A percentile compares a stretch with the other conserved stretches of the same genome.
Conservation (phyloP, 2,888 invertebrate species). For the Acholoe squamosa region DNA sequence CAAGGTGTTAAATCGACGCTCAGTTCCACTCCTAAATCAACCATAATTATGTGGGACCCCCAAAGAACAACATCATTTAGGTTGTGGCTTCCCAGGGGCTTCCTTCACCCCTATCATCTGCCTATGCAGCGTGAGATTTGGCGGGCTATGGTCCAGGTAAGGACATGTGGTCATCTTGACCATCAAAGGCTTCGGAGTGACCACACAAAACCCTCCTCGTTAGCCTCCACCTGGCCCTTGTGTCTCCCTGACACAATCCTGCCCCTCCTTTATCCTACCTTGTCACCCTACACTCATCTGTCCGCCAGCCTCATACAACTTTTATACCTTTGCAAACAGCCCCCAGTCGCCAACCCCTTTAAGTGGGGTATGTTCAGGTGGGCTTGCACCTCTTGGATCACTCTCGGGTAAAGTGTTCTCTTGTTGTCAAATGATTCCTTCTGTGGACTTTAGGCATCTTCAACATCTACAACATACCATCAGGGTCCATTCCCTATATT, state of each 20-base stretch:
- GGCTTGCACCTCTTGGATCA: background rate
- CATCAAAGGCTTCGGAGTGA: background rate
- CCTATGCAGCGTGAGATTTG: constrained; percentile 3
- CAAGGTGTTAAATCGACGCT: background rate
- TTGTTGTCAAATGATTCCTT: background rate
- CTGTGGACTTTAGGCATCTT: no score
- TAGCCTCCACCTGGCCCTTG: constrained; percentile 16
- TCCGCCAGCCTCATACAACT: background rate
- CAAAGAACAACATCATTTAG: background rate
- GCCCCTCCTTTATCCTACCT: no score
- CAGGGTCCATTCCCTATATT: no score
- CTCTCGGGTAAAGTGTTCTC: background rate
- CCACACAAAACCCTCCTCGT: background rate
- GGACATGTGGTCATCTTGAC: constrained; percentile 21
- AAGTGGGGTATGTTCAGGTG: constrained; percentile 22
- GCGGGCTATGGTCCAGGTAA: background rate
- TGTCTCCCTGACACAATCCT: background rate
- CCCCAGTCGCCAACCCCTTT: background rate
- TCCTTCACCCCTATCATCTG: background rate
- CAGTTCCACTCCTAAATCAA: background rate
- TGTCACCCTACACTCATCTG: constrained; percentile 6
- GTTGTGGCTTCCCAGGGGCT: background rate
- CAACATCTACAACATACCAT: no score
- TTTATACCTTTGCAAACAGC: background rate
- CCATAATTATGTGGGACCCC: background rate